Conservation (phyloP, 1,140 invertebrate species). For the Papilio helenus region DNA sequence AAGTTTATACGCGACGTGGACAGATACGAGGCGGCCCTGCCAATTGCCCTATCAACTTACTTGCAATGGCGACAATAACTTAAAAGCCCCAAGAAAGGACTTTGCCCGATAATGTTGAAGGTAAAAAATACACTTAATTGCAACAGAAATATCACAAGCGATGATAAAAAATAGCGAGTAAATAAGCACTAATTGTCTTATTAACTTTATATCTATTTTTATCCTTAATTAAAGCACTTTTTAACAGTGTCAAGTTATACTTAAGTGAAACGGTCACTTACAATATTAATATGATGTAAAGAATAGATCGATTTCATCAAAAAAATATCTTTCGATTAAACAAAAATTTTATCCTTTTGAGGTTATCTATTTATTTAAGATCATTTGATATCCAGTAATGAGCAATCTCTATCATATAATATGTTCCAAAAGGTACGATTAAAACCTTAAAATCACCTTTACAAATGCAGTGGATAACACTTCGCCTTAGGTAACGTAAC, state of each 20-base stretch:
- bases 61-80: slow-evolving; percentile 1
- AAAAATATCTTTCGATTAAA: too few species aligned
- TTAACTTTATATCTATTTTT: not conserved
- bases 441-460: not conserved
- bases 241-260: not conserved
- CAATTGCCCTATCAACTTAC: slow-evolving; percentile 14
- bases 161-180: not conserved
- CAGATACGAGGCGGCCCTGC: slow-evolving; percentile 15
- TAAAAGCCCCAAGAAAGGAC: not conserved
- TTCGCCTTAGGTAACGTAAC: slow-evolving; percentile 1
- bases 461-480: not conserved
- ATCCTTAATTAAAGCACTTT: not conserved
- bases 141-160: not conserved
- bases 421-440: not conserved
- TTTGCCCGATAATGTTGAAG: not conserved
- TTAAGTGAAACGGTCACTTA: not conserved
- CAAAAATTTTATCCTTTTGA: too few species aligned
- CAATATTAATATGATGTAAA: not conserved
- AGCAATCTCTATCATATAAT: not conserved
- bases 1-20: slow-evolving; percentile 27
- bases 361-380: too few species aligned
- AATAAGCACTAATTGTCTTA: not conserved
- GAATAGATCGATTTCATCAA: too few species aligned
- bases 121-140: slow-evolving; percentile 30
- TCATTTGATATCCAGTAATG: too few species aligned